phyloP scores from a whole-genome alignment of 2,113 vertebrate species.

The Eupsittula cactorum region DNA sequence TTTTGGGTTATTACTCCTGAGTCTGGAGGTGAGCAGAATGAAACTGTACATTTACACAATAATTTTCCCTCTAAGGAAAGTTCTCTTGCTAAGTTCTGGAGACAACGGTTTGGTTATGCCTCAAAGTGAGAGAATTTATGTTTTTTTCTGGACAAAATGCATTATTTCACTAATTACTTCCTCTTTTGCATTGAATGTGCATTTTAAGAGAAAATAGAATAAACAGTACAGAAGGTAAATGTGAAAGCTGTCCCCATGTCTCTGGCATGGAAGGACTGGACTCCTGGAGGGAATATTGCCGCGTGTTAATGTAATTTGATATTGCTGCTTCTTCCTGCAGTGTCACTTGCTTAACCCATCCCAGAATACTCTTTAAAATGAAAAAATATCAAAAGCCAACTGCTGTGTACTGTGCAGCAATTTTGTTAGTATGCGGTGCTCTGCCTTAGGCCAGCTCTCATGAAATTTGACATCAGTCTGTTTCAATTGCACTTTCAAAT shows the following conservation, averaged over 20 bases:
- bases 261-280: not conserved
- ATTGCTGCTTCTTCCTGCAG: not conserved
- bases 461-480: not conserved
- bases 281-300: not conserved
- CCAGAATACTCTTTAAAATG: not conserved
- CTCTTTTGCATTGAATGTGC: not conserved
- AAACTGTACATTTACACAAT: not conserved
- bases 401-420: not conserved
- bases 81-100: not conserved
- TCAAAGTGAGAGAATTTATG: not conserved
- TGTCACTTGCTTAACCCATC: not conserved
- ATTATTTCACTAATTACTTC: not conserved
- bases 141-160: not conserved
- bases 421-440: accelerated
- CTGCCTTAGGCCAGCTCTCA: not conserved
- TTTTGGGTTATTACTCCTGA: not conserved
- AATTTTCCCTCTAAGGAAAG: not conserved
- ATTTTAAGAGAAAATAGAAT: not conserved
- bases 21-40: not conserved
- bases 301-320: not conserved
- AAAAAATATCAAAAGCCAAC: not conserved
- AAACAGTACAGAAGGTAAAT: not conserved
- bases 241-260: not conserved
- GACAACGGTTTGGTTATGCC: not conserved
- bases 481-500: not conserved